Conservation (phyloP, 1,140 invertebrate genomes). For the Nymphalis io region DNA sequence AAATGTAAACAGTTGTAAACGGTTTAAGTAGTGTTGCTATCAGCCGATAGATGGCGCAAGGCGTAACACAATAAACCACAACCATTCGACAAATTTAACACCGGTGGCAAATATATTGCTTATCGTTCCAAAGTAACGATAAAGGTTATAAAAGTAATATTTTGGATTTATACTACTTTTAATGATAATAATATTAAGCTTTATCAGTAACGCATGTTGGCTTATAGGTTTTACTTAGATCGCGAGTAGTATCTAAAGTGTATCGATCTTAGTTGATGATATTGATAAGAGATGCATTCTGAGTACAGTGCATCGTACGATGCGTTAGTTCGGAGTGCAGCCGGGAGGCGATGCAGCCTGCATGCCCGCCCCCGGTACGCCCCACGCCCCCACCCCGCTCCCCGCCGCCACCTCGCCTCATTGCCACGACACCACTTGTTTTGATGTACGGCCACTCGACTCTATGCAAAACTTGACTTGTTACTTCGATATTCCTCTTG, state of each 20-base stretch:
- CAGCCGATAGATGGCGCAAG: constrained; percentile 62
- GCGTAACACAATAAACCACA: constrained; percentile 33
- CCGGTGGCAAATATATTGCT: not conserved
- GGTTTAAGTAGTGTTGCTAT: constrained; percentile 54
- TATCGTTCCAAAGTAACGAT: not conserved
- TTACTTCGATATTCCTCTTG: constrained; percentile 44
- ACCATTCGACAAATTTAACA: constrained; percentile 11
- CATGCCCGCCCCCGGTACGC: constrained; percentile 56
- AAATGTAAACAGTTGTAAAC: not conserved
- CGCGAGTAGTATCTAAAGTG: constrained; percentile 11
- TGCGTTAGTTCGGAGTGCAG: constrained; percentile 51
- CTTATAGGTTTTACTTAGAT: constrained; percentile 3
- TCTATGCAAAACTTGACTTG: constrained; percentile 71
- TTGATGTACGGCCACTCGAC: constrained; percentile 75
- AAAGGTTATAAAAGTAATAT: not conserved
- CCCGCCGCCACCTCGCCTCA: constrained; percentile 48
- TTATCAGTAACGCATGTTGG: not conserved
- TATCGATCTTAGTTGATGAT: constrained; percentile 19
- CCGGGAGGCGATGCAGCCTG: constrained; percentile 60
- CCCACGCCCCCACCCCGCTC: constrained; percentile 50
- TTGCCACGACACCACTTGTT: constrained; percentile 67
- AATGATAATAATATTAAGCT: not conserved
- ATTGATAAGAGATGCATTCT: constrained; percentile 18
- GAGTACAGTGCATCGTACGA: constrained; percentile 34
- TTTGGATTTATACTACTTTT: not conserved